Conservation (phyloP, 1,140 invertebrate genomes). For the Drosophila guanche region DNA sequence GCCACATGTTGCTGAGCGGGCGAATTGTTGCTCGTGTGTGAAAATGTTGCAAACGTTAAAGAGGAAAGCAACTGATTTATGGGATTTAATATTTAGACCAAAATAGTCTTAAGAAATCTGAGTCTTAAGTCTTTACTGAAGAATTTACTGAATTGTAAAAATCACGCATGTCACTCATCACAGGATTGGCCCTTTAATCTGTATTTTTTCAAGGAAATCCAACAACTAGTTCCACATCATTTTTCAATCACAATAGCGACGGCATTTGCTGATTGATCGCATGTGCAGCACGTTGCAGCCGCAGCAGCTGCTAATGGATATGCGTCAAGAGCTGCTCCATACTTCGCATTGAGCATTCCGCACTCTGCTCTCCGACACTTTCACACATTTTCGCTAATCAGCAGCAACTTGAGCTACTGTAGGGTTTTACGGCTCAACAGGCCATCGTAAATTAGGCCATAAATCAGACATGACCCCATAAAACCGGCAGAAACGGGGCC, state of each 20-base stretch:
- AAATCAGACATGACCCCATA: conserved; percentile 53
- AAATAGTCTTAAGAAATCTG: too few species aligned
- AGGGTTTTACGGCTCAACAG: conserved; percentile 45
- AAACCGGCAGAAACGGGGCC: conserved; percentile 33
- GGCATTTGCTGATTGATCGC: conserved; percentile 7
- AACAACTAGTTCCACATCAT: background rate
- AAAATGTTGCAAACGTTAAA: background rate
- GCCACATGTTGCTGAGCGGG: conserved; percentile 16
- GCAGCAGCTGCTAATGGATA: conserved; percentile 44
- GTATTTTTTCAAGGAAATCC: background rate
- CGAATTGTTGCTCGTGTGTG: conserved; percentile 3
- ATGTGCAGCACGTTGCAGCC: conserved; percentile 34
- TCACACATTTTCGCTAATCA: conserved; percentile 79
- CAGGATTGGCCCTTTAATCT: too few species aligned
- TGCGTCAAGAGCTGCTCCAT: conserved; percentile 9
- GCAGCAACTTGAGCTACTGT: conserved; percentile 62
- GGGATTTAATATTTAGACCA: background rate
- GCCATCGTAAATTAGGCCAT: conserved; percentile 59
- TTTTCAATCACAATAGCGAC: conserved; percentile 10
- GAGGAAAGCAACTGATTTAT: too few species aligned
- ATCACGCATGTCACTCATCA: too few species aligned
- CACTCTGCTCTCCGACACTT: conserved; percentile 40
- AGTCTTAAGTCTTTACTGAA: too few species aligned
- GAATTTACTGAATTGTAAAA: too few species aligned
- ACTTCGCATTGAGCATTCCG: background rate